Conservation (phyloP, 1,140 invertebrate species). For the Mactra quadrangularis region DNA sequence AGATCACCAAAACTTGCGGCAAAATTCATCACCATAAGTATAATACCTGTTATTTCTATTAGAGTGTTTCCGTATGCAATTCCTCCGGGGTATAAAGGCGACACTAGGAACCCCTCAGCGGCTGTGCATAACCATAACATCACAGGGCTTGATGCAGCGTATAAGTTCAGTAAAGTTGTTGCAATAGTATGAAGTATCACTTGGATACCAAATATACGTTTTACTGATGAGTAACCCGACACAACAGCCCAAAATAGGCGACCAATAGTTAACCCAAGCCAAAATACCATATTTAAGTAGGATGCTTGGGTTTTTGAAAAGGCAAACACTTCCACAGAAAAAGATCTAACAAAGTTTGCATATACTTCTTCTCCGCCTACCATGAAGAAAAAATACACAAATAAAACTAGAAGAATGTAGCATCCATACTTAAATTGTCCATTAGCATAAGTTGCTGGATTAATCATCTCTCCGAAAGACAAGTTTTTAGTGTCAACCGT, state of each 20-base stretch:
- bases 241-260: constrained; percentile 4
- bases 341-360: constrained; percentile 39
- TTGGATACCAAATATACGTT: constrained; percentile 9
- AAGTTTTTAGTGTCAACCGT: background rate
- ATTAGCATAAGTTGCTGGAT: constrained; percentile 43
- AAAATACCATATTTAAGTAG: constrained; percentile 39
- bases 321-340: constrained; percentile 25
- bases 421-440: constrained; percentile 24
- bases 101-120: constrained; percentile 7
- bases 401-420: background rate
- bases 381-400: constrained; percentile 26
- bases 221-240: constrained; percentile 18
- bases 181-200: constrained; percentile 17
- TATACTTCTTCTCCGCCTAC: constrained; percentile 29
- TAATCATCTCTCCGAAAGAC: constrained; percentile 42
- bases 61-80: constrained; percentile 38
- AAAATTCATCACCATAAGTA: constrained; percentile 32
- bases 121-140: constrained; percentile 34
- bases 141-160: background rate
- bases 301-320: constrained; percentile 39
- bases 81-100: constrained; percentile 13
- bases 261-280: constrained; percentile 33
- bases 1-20: constrained; percentile 35
- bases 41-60: constrained; percentile 32
- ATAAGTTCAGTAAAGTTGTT: constrained; percentile 14